These are phyloP conservation scores for Bombus superbus DNA, from an alignment of 1,140 invertebrate genomes.

Conservation along the genomic window DNA sequence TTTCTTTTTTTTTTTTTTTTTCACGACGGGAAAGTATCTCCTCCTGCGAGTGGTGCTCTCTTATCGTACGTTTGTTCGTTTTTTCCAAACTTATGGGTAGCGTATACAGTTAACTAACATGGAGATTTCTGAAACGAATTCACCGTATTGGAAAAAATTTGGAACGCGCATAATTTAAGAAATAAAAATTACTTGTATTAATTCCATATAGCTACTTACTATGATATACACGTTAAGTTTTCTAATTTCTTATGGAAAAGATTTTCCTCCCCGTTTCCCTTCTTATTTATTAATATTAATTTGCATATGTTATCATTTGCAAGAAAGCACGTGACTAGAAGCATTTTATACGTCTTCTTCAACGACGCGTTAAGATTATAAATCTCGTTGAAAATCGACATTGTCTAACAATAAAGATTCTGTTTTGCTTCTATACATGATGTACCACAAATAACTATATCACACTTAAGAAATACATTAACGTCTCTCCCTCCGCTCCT, in stretches of 20 bases:
- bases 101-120: neutral
- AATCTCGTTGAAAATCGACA: neutral
- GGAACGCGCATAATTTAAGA: neutral
- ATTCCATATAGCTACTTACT: neutral
- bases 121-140: neutral
- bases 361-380: neutral
- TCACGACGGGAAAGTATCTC: neutral
- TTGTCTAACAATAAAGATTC: neutral
- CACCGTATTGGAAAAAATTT: neutral
- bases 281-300: neutral
- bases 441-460: neutral
- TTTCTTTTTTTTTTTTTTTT: too few relatives aligned
- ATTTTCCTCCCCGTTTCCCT: too few relatives aligned
- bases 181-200: neutral
- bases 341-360: neutral
- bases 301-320: neutral
- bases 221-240: neutral
- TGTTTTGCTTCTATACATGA: neutral
- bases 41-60: conserved; percentile 13
- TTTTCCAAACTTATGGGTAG: neutral
- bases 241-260: neutral
- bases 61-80: neutral
- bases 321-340: neutral
- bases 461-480: neutral
- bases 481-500: neutral